Evolutionary conservation across 2,113 vertebrate species (phyloP).

Genomic region (Chloropsis hardwickii): DNA sequence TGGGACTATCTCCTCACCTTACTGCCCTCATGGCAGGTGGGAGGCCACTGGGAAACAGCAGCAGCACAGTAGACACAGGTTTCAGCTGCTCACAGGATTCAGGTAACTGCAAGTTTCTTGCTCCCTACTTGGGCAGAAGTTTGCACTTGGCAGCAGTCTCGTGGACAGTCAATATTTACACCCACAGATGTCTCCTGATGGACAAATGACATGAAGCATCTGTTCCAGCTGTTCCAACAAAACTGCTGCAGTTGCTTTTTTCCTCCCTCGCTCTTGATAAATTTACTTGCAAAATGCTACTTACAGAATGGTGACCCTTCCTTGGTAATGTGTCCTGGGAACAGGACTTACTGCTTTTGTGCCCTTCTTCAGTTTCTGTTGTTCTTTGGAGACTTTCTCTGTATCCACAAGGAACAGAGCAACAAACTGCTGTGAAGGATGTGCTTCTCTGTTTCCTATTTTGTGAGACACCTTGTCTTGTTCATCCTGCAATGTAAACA

Average conservation of each 20-base stretch:
- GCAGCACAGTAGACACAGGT: slow-evolving; percentile 95
- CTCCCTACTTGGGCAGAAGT: neutral
- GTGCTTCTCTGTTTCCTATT: neutral
- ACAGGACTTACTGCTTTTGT: neutral
- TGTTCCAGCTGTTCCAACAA: neutral
- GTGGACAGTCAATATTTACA: neutral
- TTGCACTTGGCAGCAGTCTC: neutral
- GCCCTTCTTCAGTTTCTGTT: neutral
- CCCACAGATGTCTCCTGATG: neutral
- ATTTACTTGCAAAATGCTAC: neutral
- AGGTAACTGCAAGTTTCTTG: slow-evolving; percentile 70
- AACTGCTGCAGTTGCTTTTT: neutral
- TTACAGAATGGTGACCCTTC: neutral
- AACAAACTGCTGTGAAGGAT: neutral
- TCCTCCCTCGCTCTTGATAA: neutral
- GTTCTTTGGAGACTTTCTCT: neutral
- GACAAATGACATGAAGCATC: neutral
- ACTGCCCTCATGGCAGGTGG: slow-evolving; percentile 91
- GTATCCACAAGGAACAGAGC: neutral
- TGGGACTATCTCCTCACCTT: slow-evolving; percentile 96
- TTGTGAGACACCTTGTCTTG: neutral
- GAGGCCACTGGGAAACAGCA: slow-evolving; percentile 84
- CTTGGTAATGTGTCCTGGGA: neutral
- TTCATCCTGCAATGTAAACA: neutral
- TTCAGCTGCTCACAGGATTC: slow-evolving; percentile 98